phyloP scores from a whole-genome alignment of 2,888 invertebrate genomes.

The Portevinia maculata region DNA sequence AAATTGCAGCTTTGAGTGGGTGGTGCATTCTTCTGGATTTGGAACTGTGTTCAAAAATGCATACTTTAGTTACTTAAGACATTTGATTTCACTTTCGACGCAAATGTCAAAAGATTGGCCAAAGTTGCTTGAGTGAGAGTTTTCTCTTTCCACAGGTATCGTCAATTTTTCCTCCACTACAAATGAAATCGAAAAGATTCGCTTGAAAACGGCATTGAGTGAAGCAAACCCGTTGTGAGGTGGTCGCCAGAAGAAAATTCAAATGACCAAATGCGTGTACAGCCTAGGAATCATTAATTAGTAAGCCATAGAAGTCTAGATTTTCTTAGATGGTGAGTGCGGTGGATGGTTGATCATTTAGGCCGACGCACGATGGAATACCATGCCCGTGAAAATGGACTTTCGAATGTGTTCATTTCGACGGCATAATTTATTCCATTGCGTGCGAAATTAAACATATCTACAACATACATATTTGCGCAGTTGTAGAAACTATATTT shows the following conservation, averaged over 20 bases:
- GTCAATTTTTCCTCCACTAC: conserved; percentile 16
- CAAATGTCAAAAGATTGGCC: conserved; percentile 29
- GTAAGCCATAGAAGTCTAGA: conserved; percentile 26
- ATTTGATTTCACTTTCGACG: conserved; percentile 57
- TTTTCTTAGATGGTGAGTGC: conserved; percentile 34
- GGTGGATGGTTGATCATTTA: conserved; percentile 48
- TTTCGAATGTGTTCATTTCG: conserved; percentile 40
- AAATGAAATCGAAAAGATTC: conserved; percentile 62
- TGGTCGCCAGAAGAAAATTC: conserved; percentile 32
- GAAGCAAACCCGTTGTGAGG: conserved; percentile 31
- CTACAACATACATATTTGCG: conserved; percentile 2
- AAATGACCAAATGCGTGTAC: conserved; percentile 47
- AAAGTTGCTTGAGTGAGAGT: conserved; percentile 50
- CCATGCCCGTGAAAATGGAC: conserved; percentile 10
- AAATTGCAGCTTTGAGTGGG: conserved; percentile 14
- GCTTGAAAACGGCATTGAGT: conserved; percentile 32
- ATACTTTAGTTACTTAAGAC: conserved; percentile 22
- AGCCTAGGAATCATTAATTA: conserved; percentile 51
- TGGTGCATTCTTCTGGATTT: conserved; percentile 14
- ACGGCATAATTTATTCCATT: conserved; percentile 48
- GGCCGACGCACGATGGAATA: conserved; percentile 17
- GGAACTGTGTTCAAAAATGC: neutral
- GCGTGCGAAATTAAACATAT: conserved; percentile 44
- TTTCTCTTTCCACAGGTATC: conserved; percentile 12
- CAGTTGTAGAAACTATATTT: conserved; percentile 17